Evolutionary conservation across 2,113 vertebrate genomes (phyloP).

Genomic region (Ardeotis arabs): DNA sequence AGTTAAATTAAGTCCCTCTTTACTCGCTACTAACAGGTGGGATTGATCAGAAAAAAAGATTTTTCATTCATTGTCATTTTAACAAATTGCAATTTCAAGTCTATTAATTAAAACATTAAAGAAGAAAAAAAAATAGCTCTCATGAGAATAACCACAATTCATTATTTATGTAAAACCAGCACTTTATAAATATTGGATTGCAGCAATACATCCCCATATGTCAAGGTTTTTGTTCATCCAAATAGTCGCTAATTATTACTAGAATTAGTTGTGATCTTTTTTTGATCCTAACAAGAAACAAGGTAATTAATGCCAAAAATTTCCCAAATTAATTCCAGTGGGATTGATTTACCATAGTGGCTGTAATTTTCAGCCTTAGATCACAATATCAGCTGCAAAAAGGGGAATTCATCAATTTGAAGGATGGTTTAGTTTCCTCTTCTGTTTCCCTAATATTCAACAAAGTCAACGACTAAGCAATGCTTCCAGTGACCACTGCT

Average conservation of each 20-base stretch:
- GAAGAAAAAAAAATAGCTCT: not conserved
- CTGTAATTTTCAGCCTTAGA: not conserved
- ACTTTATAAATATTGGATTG: constrained; percentile 2
- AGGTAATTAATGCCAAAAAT: not conserved
- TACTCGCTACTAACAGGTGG: not conserved
- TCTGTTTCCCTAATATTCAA: not conserved
- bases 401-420: not conserved
- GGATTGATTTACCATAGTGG: not conserved
- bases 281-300: constrained; percentile 11
- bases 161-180: not conserved
- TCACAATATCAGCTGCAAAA: not conserved
- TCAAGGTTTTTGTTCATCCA: not conserved
- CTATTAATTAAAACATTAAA: not conserved
- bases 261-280: not conserved
- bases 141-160: not conserved
- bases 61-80: not conserved
- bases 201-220: not conserved
- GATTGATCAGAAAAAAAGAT: not conserved
- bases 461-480: not conserved
- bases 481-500: not conserved
- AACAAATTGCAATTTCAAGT: not conserved
- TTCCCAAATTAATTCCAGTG: not conserved
- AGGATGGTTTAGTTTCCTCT: not conserved
- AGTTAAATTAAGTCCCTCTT: not conserved
- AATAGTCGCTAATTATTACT: constrained; percentile 3